These are phyloP conservation scores for Galemys pyrenaicus DNA, from an alignment of 2,113 vertebrate species.

Conservation along the genomic window DNA sequence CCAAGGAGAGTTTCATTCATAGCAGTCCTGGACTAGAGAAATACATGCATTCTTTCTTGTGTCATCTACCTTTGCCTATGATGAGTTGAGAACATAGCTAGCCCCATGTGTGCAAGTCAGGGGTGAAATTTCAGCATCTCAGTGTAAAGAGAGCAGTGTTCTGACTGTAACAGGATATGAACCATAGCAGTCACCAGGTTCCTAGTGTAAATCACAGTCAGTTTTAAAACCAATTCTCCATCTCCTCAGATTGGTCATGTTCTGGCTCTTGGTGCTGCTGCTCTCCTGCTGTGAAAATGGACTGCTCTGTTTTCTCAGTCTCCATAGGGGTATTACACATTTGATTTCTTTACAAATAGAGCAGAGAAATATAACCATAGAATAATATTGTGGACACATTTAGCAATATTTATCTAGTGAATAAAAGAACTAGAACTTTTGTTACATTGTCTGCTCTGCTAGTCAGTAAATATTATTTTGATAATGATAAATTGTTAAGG, in stretches of 20 bases:
- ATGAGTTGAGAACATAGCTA: neutral
- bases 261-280: neutral
- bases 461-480: slow-evolving; percentile 60
- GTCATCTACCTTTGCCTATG: neutral
- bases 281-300: slow-evolving; percentile 54
- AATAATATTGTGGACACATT: slow-evolving; percentile 42
- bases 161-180: neutral
- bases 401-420: slow-evolving; percentile 67
- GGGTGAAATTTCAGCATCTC: neutral
- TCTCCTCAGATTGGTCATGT: neutral
- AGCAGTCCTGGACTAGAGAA: neutral
- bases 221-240: rapidly evolving
- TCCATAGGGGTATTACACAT: neutral
- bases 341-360: slow-evolving; percentile 72
- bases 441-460: slow-evolving; percentile 52
- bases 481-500: neutral
- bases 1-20: neutral
- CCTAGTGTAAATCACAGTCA: neutral
- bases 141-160: neutral
- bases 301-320: neutral
- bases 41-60: neutral
- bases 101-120: neutral
- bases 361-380: slow-evolving; percentile 8
- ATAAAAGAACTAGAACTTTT: slow-evolving; percentile 56
- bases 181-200: neutral